Conservation (phyloP, 2,113 vertebrate species). For the Neogobius melanostomus region DNA sequence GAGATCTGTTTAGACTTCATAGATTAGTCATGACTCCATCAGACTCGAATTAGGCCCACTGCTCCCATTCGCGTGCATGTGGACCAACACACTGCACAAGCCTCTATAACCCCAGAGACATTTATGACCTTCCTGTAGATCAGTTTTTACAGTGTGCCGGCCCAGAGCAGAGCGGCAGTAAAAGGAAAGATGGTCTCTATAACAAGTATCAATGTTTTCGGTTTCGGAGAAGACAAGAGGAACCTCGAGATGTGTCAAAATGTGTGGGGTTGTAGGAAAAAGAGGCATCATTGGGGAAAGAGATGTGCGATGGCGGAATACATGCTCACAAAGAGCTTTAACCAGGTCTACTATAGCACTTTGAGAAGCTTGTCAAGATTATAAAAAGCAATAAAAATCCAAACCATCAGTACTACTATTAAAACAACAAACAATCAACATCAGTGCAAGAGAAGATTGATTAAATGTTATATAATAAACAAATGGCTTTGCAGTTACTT, state of each 20-base stretch:
- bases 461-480: too few relatives aligned
- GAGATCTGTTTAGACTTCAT: constrained; percentile 59
- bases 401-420: too few relatives aligned
- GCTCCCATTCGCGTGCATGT: constrained; percentile 1
- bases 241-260: not conserved
- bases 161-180: constrained; percentile 52
- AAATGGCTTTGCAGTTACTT: too few relatives aligned
- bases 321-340: not conserved
- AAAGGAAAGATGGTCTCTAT: constrained; percentile 41
- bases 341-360: too few relatives aligned
- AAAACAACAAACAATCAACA: too few relatives aligned
- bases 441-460: too few relatives aligned
- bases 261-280: constrained; percentile 4
- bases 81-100: constrained; percentile 15
- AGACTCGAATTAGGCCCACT: constrained; percentile 28
- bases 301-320: constrained; percentile 12
- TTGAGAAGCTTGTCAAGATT: too few relatives aligned
- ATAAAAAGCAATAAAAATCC: too few relatives aligned
- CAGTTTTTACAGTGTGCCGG: constrained; percentile 49
- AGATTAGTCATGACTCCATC: constrained; percentile 55
- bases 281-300: not conserved
- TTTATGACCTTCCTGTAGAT: constrained; percentile 62
- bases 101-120: constrained; percentile 44
- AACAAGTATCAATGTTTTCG: constrained; percentile 19
- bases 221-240: constrained; percentile 10